Conservation (phyloP, 2,888 invertebrate species). For the Matsumyia berberina region DNA sequence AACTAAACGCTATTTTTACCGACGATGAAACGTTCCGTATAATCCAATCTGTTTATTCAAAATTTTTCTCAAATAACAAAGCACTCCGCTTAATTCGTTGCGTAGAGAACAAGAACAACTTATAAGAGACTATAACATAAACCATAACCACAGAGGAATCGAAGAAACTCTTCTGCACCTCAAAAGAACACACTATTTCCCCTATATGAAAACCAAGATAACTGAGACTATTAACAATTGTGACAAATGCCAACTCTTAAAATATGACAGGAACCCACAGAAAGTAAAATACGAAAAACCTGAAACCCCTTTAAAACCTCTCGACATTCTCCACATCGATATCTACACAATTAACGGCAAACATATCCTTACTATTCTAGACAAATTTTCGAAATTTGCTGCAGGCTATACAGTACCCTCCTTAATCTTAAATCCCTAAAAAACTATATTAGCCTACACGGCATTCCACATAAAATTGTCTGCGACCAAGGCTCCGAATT, state of each 20-base stretch:
- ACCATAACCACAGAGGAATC: conserved; percentile 28
- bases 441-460: not conserved
- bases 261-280: not conserved
- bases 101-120: conserved; percentile 27
- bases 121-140: conserved; percentile 5
- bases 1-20: conserved; percentile 39
- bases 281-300: not conserved
- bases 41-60: conserved; percentile 61
- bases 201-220: conserved; percentile 17
- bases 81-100: too few relatives aligned
- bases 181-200: not conserved
- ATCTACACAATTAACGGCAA: conserved; percentile 59
- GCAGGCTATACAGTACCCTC: conserved; percentile 29
- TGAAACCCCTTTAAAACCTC: conserved; percentile 15
- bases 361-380: conserved; percentile 60
- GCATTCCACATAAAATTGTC: conserved; percentile 10
- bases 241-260: conserved; percentile 10
- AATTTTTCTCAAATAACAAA: too few relatives aligned
- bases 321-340: conserved; percentile 67
- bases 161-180: not conserved
- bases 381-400: conserved; percentile 71
- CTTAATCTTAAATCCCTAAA: too few relatives aligned
- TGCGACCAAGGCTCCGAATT: conserved; percentile 20
- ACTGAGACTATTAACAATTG: not conserved
- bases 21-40: conserved; percentile 72